Conservation (phyloP, 2,113 vertebrate species). For the Melanocharis versteri region DNA sequence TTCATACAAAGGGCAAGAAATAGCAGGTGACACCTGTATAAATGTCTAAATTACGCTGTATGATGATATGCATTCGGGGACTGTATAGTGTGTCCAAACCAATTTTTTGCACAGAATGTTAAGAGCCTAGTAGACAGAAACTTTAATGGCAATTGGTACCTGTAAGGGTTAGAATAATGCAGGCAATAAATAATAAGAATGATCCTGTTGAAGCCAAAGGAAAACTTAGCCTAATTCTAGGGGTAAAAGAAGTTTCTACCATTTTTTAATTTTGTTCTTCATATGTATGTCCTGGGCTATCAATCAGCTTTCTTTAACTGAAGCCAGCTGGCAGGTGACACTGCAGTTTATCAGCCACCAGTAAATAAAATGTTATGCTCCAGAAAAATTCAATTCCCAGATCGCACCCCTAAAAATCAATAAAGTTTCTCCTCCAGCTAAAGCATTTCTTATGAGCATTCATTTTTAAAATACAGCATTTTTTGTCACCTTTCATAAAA, state of each 20-base stretch:
- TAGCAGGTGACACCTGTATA: background rate
- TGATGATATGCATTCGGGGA: background rate
- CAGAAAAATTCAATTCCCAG: constrained; percentile 34
- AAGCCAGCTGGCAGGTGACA: background rate
- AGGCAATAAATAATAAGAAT: background rate
- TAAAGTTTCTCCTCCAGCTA: background rate
- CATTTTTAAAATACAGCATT: background rate
- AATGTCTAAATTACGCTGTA: background rate
- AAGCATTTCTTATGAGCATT: background rate
- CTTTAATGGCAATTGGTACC: background rate
- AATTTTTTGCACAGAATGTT: background rate
- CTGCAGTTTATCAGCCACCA: background rate
- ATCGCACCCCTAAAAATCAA: constrained; percentile 6
- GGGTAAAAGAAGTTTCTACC: background rate
- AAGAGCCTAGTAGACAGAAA: background rate
- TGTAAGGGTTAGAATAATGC: background rate
- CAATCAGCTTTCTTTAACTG: background rate
- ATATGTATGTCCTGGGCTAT: background rate
- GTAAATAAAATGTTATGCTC: constrained; percentile 33
- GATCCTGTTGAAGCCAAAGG: background rate
- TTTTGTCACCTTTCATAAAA: background rate
- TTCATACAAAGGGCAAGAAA: background rate
- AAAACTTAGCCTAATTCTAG: background rate
- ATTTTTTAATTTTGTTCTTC: background rate
- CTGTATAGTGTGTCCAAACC: background rate